Evolutionary conservation across 2,888 invertebrate species (phyloP).

Genomic region (Morpho achilles): DNA sequence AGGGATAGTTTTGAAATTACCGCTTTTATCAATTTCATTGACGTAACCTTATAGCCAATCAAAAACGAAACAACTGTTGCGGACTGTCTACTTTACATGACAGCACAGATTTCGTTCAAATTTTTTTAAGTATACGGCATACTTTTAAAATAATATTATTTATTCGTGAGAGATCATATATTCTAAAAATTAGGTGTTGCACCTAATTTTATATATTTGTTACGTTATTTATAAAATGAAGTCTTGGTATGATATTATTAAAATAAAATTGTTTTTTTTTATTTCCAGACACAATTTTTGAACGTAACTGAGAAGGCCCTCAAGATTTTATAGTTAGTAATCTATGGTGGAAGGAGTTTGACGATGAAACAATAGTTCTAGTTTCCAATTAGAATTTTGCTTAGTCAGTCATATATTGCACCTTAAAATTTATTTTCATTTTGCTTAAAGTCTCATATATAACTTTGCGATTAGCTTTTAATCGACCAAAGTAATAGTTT

Average conservation of each 20-base stretch:
- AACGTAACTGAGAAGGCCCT: constrained; percentile 19
- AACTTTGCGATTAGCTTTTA: constrained; percentile 15
- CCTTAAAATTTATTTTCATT: constrained; percentile 33
- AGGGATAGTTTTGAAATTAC: not conserved
- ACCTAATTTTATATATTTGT: too few species aligned
- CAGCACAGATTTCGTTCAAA: constrained; percentile 16
- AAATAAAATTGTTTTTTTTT: not conserved
- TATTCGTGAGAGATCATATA: not conserved
- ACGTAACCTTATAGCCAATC: constrained; percentile 33
- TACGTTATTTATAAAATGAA: too few species aligned
- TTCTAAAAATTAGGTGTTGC: not conserved
- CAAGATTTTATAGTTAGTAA: too few species aligned
- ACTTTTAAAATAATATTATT: not conserved
- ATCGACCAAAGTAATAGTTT: constrained; percentile 36
- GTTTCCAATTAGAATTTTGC: constrained; percentile 50
- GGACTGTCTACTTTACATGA: constrained; percentile 33
- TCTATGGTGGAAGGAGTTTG: constrained; percentile 19
- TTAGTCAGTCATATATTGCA: constrained; percentile 43
- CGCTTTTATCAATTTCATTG: not conserved
- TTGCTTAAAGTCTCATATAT: constrained; percentile 34
- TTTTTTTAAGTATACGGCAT: not conserved
- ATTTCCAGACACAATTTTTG: not conserved
- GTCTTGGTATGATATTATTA: too few species aligned
- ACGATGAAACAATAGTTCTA: constrained; percentile 38
- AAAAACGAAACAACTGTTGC: constrained; percentile 39